Evolutionary conservation across 2,797 vertebrate genomes (phyloP), one percentile per base, ranked within the genome.

Genomic region (Pitangus sulphuratus): DNA sequence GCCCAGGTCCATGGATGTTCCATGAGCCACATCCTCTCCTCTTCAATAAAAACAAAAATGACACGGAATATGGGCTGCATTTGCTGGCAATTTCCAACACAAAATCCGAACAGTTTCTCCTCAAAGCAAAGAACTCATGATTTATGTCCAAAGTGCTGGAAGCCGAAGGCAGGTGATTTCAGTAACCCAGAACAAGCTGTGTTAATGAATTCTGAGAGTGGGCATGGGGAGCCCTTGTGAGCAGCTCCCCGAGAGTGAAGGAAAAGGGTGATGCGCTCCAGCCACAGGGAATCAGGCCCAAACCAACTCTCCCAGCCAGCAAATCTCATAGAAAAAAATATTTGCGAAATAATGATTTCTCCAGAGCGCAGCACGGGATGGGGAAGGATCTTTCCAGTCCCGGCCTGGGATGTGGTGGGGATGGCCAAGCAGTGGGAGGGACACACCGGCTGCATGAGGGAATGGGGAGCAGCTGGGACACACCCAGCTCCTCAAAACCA

Each of bases 11-110:
- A 8, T 26, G 2, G 3, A 89, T 95, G 91, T 95, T 97, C 95
- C 94, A 58, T 90, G 78, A 94, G 88, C 78, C 71, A 78, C 84
- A 90, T 97, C 94, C 90, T 92, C 68, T 94, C 47, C 96, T 93
- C 83, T 93, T 95, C 95, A 94, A 96, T 93, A 94, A 95, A 93
- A 94, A 91, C 95, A 96, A 90, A 96, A 76, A 53, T 3, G 50
- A 95, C 77, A 79, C 0, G 4, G 80, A 96, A 87, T 40, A 88
- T 4, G 62, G 51, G 83, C 83, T 88, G 51, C 22, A 21, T 66
- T 70, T 62, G 77, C 82, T 35, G 66, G 83, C 87, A 95, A 84
- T 97, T 96, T 96, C 96, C 95, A 94, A 93, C 93, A 96, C 89
- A 94, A 87, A 60, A 96, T 35, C 85, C 0, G 37, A 95, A 82